Conservation (phyloP, 2,797 vertebrate species). For the Staurois parvus region DNA sequence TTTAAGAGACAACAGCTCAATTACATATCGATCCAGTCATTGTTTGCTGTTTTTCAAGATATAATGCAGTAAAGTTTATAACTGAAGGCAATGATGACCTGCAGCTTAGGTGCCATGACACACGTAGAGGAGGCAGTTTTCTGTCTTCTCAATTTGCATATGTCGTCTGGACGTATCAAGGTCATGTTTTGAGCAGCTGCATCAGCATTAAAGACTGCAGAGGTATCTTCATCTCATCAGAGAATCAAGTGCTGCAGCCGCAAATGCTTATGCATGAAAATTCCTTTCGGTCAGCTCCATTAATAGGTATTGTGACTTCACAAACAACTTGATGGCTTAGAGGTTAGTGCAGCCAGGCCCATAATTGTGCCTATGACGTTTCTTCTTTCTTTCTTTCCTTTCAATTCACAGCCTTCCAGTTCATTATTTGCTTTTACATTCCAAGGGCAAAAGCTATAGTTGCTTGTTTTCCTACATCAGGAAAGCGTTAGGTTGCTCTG, state of each 20-base stretch:
- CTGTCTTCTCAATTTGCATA: conserved; percentile 35
- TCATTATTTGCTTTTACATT: conserved; percentile 31
- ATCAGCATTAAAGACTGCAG: conserved; percentile 47
- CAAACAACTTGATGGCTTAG: background rate
- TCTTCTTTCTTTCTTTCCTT: background rate
- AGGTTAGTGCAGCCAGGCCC: conserved; percentile 10
- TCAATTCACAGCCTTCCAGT: background rate
- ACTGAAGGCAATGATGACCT: background rate
- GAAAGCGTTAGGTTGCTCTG: background rate
- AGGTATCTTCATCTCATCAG: conserved; percentile 41
- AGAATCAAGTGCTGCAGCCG: conserved; percentile 31
- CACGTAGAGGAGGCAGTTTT: background rate
- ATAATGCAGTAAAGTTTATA: background rate
- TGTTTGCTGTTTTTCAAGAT: background rate
- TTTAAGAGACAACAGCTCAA: background rate
- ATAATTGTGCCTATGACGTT: background rate
- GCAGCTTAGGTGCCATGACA: background rate
- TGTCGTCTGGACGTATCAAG: conserved; percentile 20
- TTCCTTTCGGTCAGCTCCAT: conserved; percentile 26
- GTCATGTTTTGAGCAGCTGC: conserved; percentile 43
- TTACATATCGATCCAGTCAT: background rate
- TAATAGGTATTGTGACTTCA: conserved; percentile 21
- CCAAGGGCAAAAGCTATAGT: conserved; percentile 15
- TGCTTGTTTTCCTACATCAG: conserved; percentile 19
- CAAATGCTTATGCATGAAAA: conserved; percentile 38